Evolutionary conservation across 2,888 invertebrate genomes (phyloP).

Genomic region (Erpobdella octoculata): DNA sequence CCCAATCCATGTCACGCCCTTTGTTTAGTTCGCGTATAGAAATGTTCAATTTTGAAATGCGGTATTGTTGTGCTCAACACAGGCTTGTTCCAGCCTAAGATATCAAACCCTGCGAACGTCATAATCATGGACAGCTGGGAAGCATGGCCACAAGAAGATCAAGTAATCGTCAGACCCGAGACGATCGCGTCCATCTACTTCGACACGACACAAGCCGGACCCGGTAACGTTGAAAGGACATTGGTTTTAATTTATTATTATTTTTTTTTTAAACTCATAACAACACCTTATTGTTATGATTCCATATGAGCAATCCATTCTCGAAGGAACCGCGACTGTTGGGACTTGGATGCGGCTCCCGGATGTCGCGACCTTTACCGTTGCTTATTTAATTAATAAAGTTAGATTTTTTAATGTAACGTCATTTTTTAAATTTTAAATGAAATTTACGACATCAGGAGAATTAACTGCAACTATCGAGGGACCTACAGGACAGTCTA

Average conservation of each 20-base stretch:
- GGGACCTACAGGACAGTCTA: constrained; percentile 23
- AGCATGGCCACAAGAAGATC: constrained; percentile 28
- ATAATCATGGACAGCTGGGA: constrained; percentile 6
- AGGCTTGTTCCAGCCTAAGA: constrained; percentile 18
- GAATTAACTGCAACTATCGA: constrained; percentile 29
- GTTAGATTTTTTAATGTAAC: too few relatives aligned
- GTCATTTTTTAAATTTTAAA: too few relatives aligned
- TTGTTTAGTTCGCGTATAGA: too few relatives aligned
- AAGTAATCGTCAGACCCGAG: constrained; percentile 48
- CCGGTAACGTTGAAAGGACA: constrained; percentile 51
- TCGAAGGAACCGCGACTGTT: neutral
- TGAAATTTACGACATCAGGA: constrained; percentile 15
- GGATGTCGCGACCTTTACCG: neutral
- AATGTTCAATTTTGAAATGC: neutral
- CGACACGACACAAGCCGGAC: constrained; percentile 80
- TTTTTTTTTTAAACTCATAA: neutral
- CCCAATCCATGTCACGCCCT: neutral
- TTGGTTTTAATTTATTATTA: neutral
- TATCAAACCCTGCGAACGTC: constrained; percentile 9
- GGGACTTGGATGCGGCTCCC: neutral
- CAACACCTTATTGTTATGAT: neutral
- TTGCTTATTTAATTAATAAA: too few relatives aligned
- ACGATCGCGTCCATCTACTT: constrained; percentile 63
- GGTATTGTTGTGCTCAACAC: neutral
- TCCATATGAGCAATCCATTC: neutral